Base-by-base conservation (phyloP, 1,140 invertebrate genomes). In the Melipona quadrifasciata region DNA sequence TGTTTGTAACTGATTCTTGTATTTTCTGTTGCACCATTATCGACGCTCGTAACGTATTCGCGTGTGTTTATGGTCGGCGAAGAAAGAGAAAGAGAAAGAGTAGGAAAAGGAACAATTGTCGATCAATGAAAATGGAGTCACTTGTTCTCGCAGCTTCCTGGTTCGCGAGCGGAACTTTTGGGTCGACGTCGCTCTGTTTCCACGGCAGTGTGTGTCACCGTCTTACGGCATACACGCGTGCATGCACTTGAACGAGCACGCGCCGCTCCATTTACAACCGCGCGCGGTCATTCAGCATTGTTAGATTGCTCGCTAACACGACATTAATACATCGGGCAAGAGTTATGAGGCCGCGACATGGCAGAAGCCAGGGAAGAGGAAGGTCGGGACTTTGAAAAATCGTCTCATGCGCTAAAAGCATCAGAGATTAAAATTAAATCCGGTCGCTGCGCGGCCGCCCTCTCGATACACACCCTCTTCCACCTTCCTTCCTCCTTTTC, bases 241-340 rank as follows among this genome's bases (percentile, higher is more conserved):
- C 86, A 39, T 74, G 83, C 74, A 82, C 70, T 80, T 57, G 86
- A 51, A n/a, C 77, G 57, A 31, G 65, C 75, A 31, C 73, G 39
- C 58, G 64, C 10, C 53, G 57, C 61, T 67, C 67, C 73, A 85
- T 76, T 88, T 80, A 76, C 67, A 86, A 87, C 85, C 86, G 82
- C 79, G 82, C 79, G 84, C 83, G 76, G 84, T 76, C 86, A 86
- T 88, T 88, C 79, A 82, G 80, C 85, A 91, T 93, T 91, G 91
- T 92, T 91, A 91, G 90, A 92, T 92, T 90, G 89, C 89, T 91
- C 75, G 90, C 89, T 92, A 92, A 91, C 92, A 92, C 91, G 87
- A 91, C 92, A 91, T 92, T 93, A 92, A 90, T 91, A 91, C 89
- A 92, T 91, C 80, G 89, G 71, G 61, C 70, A 39, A 87, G 91